phyloP scores from a whole-genome alignment of 2,888 invertebrate genomes.

The Drosophila subquinaria region DNA sequence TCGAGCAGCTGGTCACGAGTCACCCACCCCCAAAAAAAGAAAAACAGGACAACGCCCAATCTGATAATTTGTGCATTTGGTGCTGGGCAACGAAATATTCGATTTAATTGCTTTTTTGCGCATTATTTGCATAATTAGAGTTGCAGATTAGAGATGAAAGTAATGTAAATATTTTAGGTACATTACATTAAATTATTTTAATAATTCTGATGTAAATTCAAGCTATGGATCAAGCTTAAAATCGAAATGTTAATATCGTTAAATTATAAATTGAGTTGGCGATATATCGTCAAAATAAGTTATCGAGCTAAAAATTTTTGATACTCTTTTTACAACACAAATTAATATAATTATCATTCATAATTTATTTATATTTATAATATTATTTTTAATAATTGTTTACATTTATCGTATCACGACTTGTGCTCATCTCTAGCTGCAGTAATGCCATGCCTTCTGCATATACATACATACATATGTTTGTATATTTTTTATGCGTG shows the following conservation, averaged over 20 bases:
- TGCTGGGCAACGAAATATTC: constrained; percentile 46
- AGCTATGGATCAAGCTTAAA: too few relatives aligned
- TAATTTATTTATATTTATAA: too few relatives aligned
- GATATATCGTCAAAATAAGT: too few relatives aligned
- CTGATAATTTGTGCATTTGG: constrained; percentile 58
- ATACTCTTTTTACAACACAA: too few relatives aligned
- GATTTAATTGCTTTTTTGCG: constrained; percentile 77
- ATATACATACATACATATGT: neutral
- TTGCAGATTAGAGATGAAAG: constrained; percentile 59
- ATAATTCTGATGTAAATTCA: too few relatives aligned
- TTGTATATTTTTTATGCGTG: constrained; percentile 13
- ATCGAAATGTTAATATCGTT: too few relatives aligned
- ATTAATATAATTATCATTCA: too few relatives aligned
- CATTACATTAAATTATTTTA: neutral
- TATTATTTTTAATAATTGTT: too few relatives aligned
- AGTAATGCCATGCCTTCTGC: constrained; percentile 19
- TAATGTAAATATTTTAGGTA: neutral
- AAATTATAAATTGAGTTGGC: too few relatives aligned
- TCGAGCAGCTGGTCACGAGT: neutral
- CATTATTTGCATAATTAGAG: constrained; percentile 76
- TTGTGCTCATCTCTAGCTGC: constrained; percentile 13
- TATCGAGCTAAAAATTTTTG: too few relatives aligned
- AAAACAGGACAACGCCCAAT: constrained; percentile 17
- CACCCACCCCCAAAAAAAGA: neutral
- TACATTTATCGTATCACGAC: constrained; percentile 12